Percentiles rank a stretch among this genome's conserved stretches.
Conservation (phyloP, 1,140 invertebrate species). For the Caenorhabditis elegans region WBcel235 BX284604.4:7170001-7170500, state of each 20-base stretch:
- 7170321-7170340: not conserved
- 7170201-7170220: not conserved
- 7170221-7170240: not conserved
- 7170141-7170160: not conserved
- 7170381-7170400: not conserved
- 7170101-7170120: conserved; percentile 3
- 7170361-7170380: not conserved
- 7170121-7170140: not conserved
- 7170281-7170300: not conserved
- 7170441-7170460: not conserved
- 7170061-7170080: not conserved
- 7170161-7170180: not conserved
- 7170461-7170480: not conserved
- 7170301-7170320: not conserved
- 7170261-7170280: not conserved
- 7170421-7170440: not conserved
- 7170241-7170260: not conserved
- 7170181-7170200: not conserved
- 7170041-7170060: too few species aligned
- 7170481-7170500: not conserved
- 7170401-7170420: not conserved
- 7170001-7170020: too few species aligned
- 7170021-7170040: too few species aligned
- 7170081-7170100: not conserved
- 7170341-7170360: not conserved